Evolutionary conservation across 2,888 invertebrate species (phyloP).

Genomic region (Kuschelorhynchus macadamiae): DNA sequence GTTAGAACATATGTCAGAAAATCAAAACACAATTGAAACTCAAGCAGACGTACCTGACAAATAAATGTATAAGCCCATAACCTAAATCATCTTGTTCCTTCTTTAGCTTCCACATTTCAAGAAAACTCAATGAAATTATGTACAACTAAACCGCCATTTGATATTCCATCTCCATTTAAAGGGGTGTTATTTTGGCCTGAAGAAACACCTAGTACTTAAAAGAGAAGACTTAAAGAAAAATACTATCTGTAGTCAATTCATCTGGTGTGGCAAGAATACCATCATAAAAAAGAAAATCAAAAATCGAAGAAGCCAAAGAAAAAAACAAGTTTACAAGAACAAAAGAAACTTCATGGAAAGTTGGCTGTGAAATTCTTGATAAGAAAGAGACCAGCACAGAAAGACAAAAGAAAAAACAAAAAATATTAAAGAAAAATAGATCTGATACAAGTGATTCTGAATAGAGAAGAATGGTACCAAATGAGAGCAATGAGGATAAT

Average conservation of each 20-base stretch:
- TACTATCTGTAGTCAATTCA: neutral
- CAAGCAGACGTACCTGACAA: neutral
- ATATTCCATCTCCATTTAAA: constrained; percentile 13
- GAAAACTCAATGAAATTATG: too few relatives aligned
- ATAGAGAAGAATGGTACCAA: constrained; percentile 12
- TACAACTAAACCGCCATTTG: neutral
- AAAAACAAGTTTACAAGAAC: neutral
- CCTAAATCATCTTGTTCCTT: too few relatives aligned
- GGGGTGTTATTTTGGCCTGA: constrained; percentile 12
- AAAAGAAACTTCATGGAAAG: too few relatives aligned
- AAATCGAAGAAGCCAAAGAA: neutral
- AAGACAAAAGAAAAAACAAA: too few relatives aligned
- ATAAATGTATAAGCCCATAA: too few relatives aligned
- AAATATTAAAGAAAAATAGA: too few relatives aligned
- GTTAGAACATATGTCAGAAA: too few relatives aligned
- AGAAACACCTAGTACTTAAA: neutral
- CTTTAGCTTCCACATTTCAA: too few relatives aligned
- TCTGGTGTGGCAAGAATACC: neutral
- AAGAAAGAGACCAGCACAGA: too few relatives aligned
- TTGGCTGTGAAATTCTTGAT: too few relatives aligned
- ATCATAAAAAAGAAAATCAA: neutral
- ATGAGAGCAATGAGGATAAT: neutral
- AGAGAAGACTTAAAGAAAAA: neutral
- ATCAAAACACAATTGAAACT: neutral
- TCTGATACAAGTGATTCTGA: too few relatives aligned